Percentiles rank a stretch among this genome's conserved stretches.
Conservation (phyloP, 2,888 invertebrate species). For the Embidobia sp. region DNA sequence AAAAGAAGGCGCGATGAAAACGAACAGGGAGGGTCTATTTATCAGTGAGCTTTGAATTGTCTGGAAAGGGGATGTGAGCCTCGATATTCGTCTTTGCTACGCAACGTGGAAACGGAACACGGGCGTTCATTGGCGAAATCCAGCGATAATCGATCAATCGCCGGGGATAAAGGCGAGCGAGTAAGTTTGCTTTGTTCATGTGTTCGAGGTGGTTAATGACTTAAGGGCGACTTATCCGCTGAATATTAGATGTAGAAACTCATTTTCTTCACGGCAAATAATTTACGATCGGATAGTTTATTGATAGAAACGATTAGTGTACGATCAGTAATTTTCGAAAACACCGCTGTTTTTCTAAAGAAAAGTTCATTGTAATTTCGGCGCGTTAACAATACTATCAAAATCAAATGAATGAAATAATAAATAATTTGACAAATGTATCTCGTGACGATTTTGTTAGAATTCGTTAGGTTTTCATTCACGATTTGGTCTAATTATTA, state of each 20-base stretch:
- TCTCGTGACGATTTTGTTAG: no score
- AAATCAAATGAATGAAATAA: no score
- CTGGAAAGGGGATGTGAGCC: conserved; percentile 34
- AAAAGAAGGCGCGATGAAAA: conserved; percentile 19
- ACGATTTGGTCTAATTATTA: no score
- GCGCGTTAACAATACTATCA: no score
- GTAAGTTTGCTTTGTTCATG: conserved; percentile 52
- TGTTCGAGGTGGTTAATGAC: conserved; percentile 48
- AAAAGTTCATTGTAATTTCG: no score
- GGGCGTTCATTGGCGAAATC: conserved; percentile 35
- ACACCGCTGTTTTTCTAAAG: no score
- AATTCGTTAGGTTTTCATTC: no score
- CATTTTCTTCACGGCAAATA: conserved; percentile 28
- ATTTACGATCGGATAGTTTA: neutral
- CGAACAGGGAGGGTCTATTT: conserved; percentile 23
- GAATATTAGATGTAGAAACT: conserved; percentile 31
- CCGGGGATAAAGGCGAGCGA: conserved; percentile 38
- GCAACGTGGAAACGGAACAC: conserved; percentile 37
- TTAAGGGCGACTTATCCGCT: conserved; percentile 35
- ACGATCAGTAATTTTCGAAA: no score
- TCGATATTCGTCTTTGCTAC: conserved; percentile 42
- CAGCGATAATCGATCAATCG: conserved; percentile 57
- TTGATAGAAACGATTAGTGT: no score
- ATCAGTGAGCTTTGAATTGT: conserved; percentile 51
- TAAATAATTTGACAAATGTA: no score